Base-by-base conservation (phyloP, 1,140 invertebrate species). In the Zophobas morio region DNA sequence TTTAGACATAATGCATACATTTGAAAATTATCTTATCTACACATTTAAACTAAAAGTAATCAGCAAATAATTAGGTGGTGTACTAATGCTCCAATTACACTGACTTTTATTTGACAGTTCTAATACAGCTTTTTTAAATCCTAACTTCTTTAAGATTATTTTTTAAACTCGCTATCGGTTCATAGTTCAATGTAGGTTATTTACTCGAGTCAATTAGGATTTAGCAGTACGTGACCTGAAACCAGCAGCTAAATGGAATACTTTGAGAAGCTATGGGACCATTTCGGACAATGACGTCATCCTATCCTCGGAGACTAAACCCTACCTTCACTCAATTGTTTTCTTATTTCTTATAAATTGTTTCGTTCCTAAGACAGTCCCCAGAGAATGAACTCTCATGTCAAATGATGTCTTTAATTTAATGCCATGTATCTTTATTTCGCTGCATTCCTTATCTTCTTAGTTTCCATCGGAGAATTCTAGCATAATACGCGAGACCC, bases 331-430 rank as follows among this genome's bases (percentile, higher is more conserved):
- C 79, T 82, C 81, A 74, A 82, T 82, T 82, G 81, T 82, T 82
- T 82, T 82, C 80, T 81, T 81, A 82, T 82, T 82, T 81, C 81
- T 80, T 80, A 81, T 80, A 81, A 82, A 82, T 82, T 82, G 81
- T 82, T 82, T 81, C 79, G 78, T 80, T 79, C 74, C 76, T 79
- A 79, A 80, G 80, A 79, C 49, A 56, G 42, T 70, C 80, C 74
- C 78, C 36, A 6, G 81, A 70, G 80, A 78, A 37, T 39, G 42
- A 80, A 80, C 79, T 82, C 80, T 76, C 76, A 80, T 79, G 76
- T 72, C 74, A 77, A 79, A 79, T 77, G 60, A 76, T 71, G 53
- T 74, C 72, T 79, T 81, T 81, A 81, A 81, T 81, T 75, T 73
- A 77, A 79, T 79, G 71, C 46, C 37, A n/a, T 37, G 54, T 57